Conservation (phyloP, 2,888 invertebrate genomes). For the Prenolepis imparis region DNA sequence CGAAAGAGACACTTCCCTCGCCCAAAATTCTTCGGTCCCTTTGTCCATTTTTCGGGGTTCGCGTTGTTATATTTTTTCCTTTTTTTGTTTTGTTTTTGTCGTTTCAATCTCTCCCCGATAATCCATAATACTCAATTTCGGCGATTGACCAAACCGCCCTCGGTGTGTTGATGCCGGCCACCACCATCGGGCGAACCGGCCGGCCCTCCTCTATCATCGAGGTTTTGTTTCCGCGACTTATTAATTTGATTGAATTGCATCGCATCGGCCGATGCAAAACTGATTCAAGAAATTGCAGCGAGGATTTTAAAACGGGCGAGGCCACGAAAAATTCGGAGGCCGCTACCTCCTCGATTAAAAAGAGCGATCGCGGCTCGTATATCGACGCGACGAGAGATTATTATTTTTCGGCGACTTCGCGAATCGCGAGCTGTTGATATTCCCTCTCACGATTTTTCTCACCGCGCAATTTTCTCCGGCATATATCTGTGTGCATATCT, state of each 20-base stretch:
- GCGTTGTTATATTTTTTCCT: conserved; percentile 39
- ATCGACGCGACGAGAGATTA: conserved; percentile 46
- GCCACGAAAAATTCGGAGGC: conserved; percentile 53
- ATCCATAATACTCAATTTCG: conserved; percentile 85
- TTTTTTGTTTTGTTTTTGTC: conserved; percentile 28
- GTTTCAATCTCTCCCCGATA: conserved; percentile 74
- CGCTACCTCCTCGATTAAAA: conserved; percentile 47
- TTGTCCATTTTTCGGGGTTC: conserved; percentile 67
- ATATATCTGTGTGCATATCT: not conserved
- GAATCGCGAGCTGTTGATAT: conserved; percentile 19
- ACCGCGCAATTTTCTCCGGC: conserved; percentile 49
- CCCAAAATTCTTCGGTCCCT: conserved; percentile 74
- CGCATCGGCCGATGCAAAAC: conserved; percentile 62
- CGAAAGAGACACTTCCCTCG: conserved; percentile 75
- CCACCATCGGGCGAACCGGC: conserved; percentile 64
- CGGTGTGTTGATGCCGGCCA: conserved; percentile 80
- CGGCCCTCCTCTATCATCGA: conserved; percentile 71
- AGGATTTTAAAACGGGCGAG: conserved; percentile 46
- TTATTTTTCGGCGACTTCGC: conserved; percentile 52
- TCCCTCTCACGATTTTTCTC: conserved; percentile 46
- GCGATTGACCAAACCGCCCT: conserved; percentile 82
- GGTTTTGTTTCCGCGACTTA: conserved; percentile 83
- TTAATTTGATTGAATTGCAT: conserved; percentile 84
- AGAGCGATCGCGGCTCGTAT: conserved; percentile 39
- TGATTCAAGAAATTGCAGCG: conserved; percentile 61